Evolutionary conservation across 2,888 invertebrate species (phyloP).

Genomic region (Apamea monoglypha): DNA sequence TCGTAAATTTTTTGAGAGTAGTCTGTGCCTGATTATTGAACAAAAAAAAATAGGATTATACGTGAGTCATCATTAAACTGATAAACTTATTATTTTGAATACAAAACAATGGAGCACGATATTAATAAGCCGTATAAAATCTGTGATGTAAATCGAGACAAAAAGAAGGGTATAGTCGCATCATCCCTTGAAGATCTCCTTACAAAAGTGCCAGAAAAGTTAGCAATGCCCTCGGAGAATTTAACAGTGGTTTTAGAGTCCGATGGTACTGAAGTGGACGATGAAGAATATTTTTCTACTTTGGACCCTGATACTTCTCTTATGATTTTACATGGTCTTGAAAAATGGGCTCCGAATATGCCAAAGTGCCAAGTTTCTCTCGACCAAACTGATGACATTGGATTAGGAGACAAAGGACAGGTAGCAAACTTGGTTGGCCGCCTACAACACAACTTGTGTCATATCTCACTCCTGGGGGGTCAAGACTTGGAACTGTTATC

Average conservation of each 20-base stretch:
- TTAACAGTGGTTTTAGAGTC: conserved; percentile 96
- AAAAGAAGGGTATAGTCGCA: conserved; percentile 95
- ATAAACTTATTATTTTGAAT: conserved; percentile 18
- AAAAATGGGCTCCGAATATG: conserved; percentile 93
- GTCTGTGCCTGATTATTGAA: conserved; percentile 26
- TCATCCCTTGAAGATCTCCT: conserved; percentile 94
- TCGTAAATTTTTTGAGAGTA: conserved; percentile 25
- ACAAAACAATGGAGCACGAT: conserved; percentile 89
- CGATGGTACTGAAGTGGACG: conserved; percentile 98
- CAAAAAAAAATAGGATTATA: conserved; percentile 5
- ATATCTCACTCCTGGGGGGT: conserved; percentile 95
- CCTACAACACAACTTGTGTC: conserved; percentile 95
- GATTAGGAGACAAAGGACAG: conserved; percentile 89
- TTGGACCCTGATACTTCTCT: conserved; percentile 96
- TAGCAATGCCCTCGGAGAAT: conserved; percentile 91
- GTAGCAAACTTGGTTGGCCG: conserved; percentile 94
- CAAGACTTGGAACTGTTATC: conserved; percentile 95
- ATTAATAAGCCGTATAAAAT: conserved; percentile 94
- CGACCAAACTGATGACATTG: conserved; percentile 90
- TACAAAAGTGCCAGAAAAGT: conserved; percentile 93
- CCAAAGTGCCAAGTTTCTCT: conserved; percentile 91
- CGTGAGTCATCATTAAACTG: conserved; percentile 11
- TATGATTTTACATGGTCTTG: conserved; percentile 94
- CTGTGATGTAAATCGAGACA: conserved; percentile 94
- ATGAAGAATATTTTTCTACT: conserved; percentile 98